A percentile compares a stretch with the other conserved stretches of the same genome.
Evolutionary conservation across 2,113 vertebrate species (phyloP).

Genomic region (Strix uralensis): DNA sequence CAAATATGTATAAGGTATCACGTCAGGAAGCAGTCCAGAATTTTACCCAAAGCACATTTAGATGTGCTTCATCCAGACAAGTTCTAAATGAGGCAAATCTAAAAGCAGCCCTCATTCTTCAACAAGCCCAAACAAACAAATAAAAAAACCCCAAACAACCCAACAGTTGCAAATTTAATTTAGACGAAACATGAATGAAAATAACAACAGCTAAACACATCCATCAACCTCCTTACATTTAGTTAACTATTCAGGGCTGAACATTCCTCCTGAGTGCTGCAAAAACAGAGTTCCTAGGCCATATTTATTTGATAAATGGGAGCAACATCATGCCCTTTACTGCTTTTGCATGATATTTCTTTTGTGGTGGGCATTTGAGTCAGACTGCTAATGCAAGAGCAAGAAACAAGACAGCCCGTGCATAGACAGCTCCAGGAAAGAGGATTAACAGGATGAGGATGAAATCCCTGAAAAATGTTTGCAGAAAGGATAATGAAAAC

Average conservation of each 20-base stretch:
- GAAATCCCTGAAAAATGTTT: slow-evolving; percentile 30
- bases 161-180: neutral
- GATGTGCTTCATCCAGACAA: neutral
- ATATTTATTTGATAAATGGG: neutral
- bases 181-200: neutral
- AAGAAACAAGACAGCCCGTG: neutral
- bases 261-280: neutral
- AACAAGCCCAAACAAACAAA: neutral
- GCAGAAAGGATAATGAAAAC: slow-evolving; percentile 28
- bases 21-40: neutral
- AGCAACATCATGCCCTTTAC: neutral
- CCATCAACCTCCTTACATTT: neutral
- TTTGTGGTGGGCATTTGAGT: neutral
- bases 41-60: neutral
- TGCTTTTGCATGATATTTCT: neutral
- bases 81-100: neutral
- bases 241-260: neutral
- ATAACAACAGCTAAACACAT: neutral
- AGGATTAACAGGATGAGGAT: slow-evolving; percentile 26
- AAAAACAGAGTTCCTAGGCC: neutral
- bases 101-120: neutral
- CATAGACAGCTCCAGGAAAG: neutral
- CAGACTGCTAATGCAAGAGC: neutral
- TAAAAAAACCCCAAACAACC: neutral
- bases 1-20: neutral